Base-by-base conservation (phyloP, 1,140 invertebrate genomes). In the Bombus huntii region DNA sequence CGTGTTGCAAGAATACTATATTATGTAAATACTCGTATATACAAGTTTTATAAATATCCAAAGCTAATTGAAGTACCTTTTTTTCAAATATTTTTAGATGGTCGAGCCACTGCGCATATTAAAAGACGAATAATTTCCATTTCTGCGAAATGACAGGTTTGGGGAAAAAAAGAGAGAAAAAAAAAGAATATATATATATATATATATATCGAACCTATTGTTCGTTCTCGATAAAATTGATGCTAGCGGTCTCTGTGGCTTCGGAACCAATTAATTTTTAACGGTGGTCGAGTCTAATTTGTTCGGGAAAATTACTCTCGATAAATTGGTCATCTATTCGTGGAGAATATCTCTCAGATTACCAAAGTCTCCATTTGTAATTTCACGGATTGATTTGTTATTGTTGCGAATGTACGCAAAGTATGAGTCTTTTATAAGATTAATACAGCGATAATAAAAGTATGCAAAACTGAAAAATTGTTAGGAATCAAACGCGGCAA, bases 271-370 rank as follows among this genome's bases (percentile, higher is more conserved):
- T 80, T 71, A 80, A 80, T 80, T 70, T 80, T 80, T 80, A 68
- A 47, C 77, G 44, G 62, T 80, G 77, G 65, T 70, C 65, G n/a
- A 8, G 28, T 80, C 77, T 68, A 80, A 80, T 80, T 80, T 80
- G 65, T 22, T 25, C 31, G n/a, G 34, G 31, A 57, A 71, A 71
- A 80, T 70, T 53, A 71, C 66, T 70, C 34, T 57, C 78, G 66
- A 80, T 57, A 53, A 80, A 80, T 80, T 71, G 44, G 3, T 34
- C 34, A 47, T 57, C 78, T 37, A 53, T 71, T 12, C 37, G 9
- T 4, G 10, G 68, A 34, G 28, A 28, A 70, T 68, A 68, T 22
- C 31, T 37, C 9, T 31, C n/a, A 22, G 34, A 18, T 31, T 39
- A 8, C 13, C 18, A 28, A 44, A 65, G 42, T 62, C n/a, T 65